Conservation (phyloP, 2,888 invertebrate species). For the Notocelia uddmanniana region DNA sequence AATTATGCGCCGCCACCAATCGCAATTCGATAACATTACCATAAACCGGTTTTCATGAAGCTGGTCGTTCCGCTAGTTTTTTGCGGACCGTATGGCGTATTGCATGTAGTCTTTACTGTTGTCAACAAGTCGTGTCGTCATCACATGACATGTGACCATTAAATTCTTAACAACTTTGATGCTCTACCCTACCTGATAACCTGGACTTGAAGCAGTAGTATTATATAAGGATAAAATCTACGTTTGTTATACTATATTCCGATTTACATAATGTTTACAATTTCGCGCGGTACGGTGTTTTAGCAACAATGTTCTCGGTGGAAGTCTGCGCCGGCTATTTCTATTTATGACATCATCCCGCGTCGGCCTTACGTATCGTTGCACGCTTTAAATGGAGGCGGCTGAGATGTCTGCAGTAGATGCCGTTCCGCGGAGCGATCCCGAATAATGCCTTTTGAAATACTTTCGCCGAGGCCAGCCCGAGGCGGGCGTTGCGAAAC, state of each 20-base stretch:
- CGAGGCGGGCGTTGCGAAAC: slow-evolving; percentile 77
- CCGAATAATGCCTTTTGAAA: slow-evolving; percentile 81
- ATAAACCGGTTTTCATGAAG: slow-evolving; percentile 67
- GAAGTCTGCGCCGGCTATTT: slow-evolving; percentile 82
- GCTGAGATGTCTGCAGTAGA: slow-evolving; percentile 82
- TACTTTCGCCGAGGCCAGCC: slow-evolving; percentile 73
- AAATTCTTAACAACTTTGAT: background rate
- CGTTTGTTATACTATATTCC: slow-evolving; percentile 38
- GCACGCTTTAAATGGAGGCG: slow-evolving; percentile 87
- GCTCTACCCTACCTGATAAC: background rate
- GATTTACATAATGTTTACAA: slow-evolving; percentile 59
- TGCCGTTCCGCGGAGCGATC: slow-evolving; percentile 83
- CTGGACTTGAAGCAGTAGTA: slow-evolving; percentile 4
- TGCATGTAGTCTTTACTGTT: slow-evolving; percentile 44
- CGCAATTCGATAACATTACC: slow-evolving; percentile 55
- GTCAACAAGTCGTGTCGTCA: slow-evolving; percentile 40
- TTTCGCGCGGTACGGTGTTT: slow-evolving; percentile 68
- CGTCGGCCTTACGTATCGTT: slow-evolving; percentile 85
- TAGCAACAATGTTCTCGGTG: slow-evolving; percentile 72
- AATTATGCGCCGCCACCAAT: slow-evolving; percentile 51
- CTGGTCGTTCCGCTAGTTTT: slow-evolving; percentile 48
- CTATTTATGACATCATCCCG: slow-evolving; percentile 87
- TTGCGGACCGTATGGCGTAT: slow-evolving; percentile 49
- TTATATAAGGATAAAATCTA: slow-evolving; percentile 34
- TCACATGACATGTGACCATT: slow-evolving; percentile 27